Evolutionary conservation across 2,797 vertebrate genomes (phyloP).

Genomic region (Helicolenus hilgendorfi): DNA sequence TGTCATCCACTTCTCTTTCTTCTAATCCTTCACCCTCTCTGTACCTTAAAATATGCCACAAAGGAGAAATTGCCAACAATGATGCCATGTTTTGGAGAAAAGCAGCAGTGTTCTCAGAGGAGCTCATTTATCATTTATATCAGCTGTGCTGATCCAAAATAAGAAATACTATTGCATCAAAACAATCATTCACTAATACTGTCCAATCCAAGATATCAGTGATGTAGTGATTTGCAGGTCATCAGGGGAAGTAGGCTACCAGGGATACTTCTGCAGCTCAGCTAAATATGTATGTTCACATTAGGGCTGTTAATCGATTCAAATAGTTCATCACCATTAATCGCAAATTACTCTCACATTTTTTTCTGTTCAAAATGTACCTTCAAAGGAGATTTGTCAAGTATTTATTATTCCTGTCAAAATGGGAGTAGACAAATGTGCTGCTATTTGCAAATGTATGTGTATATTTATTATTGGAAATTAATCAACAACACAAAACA

Average conservation of each 20-base stretch:
- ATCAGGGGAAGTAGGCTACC: neutral
- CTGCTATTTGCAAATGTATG: too few species aligned
- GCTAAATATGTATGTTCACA: neutral
- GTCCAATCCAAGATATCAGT: too few species aligned
- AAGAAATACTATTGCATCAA: neutral
- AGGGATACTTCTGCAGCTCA: neutral
- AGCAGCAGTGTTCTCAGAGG: neutral
- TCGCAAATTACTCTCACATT: too few species aligned
- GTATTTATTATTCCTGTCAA: too few species aligned
- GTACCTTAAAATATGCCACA: neutral
- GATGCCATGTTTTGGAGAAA: neutral
- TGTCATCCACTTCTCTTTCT: neutral
- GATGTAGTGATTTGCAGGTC: neutral
- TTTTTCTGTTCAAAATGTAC: too few species aligned
- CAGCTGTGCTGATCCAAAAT: neutral
- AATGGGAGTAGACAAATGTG: too few species aligned
- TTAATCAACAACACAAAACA: too few species aligned
- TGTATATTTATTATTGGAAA: too few species aligned
- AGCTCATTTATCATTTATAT: neutral
- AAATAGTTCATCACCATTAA: too few species aligned
- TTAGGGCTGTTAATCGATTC: too few species aligned
- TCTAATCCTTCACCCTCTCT: neutral
- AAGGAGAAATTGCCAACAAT: neutral
- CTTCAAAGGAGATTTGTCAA: too few species aligned
- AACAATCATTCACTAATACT: neutral